phyloP scores from a whole-genome alignment of 2,113 vertebrate genomes.

The Lathamus discolor region DNA sequence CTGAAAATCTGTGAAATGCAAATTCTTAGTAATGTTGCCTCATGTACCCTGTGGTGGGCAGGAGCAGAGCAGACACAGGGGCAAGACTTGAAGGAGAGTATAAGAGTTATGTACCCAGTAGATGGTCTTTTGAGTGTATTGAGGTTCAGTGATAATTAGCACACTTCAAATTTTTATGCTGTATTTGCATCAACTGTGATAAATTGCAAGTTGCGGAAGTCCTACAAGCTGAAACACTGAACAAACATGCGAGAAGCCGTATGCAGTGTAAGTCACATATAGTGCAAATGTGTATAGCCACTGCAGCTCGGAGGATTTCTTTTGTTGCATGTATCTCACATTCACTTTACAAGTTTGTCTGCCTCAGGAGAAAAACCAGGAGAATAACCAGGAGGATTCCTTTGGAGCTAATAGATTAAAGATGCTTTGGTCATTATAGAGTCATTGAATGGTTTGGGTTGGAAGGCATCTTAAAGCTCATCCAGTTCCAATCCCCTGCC shows the following conservation, averaged over 20 bases:
- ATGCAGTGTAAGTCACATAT: fast-evolving
- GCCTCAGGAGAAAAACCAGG: background rate
- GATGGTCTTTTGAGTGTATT: background rate
- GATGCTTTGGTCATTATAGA: background rate
- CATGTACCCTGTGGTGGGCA: background rate
- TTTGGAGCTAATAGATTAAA: background rate
- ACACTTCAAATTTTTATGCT: background rate
- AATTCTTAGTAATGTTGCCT: background rate
- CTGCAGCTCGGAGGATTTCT: background rate
- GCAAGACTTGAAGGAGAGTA: background rate
- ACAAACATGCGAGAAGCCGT: background rate
- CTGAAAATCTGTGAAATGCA: background rate
- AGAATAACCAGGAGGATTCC: background rate
- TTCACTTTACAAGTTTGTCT: background rate
- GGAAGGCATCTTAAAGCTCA: background rate
- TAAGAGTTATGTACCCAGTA: background rate
- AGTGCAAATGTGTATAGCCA: background rate
- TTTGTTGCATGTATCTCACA: background rate
- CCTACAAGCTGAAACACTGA: background rate
- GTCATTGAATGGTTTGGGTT: background rate
- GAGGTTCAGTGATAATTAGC: background rate
- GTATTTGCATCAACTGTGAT: background rate
- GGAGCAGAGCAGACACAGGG: background rate
- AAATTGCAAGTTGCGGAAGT: background rate
- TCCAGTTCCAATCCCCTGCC: background rate